phyloP scores from a whole-genome alignment of 2,888 invertebrate genomes.

The Limnephilus rhombicus region DNA sequence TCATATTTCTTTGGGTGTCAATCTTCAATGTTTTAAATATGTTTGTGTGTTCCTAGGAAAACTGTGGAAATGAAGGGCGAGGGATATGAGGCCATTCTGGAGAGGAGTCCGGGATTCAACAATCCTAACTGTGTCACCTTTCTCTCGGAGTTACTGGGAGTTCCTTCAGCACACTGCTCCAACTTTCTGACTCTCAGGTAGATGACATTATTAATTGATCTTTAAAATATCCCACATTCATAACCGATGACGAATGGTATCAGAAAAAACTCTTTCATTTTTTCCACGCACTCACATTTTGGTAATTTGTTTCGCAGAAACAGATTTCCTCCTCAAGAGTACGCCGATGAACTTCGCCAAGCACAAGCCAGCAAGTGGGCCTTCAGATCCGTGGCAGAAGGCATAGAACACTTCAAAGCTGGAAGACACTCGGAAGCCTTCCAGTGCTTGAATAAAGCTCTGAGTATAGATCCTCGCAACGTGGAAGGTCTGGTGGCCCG shows the following conservation, averaged over 20 bases:
- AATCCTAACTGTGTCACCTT: slow-evolving; percentile 93
- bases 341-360: slow-evolving; percentile 90
- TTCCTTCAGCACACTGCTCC: slow-evolving; percentile 83
- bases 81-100: slow-evolving; percentile 88
- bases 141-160: slow-evolving; percentile 86
- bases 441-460: slow-evolving; percentile 94
- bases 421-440: slow-evolving; percentile 96
- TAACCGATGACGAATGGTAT: not conserved
- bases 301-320: slow-evolving; percentile 75
- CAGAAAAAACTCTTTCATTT: not conserved
- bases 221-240: not conserved
- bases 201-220: not conserved
- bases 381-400: slow-evolving; percentile 95
- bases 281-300: not conserved
- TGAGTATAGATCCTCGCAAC: slow-evolving; percentile 94
- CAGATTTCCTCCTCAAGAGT: slow-evolving; percentile 88
- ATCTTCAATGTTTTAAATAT: not conserved
- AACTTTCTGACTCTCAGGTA: slow-evolving; percentile 85
- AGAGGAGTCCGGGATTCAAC: slow-evolving; percentile 90
- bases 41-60: slow-evolving; percentile 78
- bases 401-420: slow-evolving; percentile 95
- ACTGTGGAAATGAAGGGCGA: slow-evolving; percentile 88
- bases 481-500: slow-evolving; percentile 95
- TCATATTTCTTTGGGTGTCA: not conserved
- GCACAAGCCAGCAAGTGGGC: slow-evolving; percentile 96